Conservation (phyloP, 2,888 invertebrate genomes). For the Mycalesis mineus region DNA sequence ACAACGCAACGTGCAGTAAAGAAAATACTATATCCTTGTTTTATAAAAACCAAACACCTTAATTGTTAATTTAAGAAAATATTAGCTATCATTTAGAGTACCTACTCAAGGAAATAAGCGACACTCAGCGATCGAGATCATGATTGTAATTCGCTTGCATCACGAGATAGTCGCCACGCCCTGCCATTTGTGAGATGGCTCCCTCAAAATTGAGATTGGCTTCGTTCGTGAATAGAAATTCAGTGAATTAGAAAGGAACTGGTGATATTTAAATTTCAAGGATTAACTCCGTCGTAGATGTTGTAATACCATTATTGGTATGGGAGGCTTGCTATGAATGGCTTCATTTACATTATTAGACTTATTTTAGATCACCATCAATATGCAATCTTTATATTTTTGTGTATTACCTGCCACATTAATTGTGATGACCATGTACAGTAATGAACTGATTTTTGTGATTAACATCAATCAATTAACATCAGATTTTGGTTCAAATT, state of each 20-base stretch:
- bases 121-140: not conserved
- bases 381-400: too few species aligned
- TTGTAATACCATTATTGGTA: slow-evolving; percentile 17
- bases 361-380: too few species aligned
- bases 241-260: slow-evolving; percentile 31
- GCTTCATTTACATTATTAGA: slow-evolving; percentile 8
- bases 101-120: not conserved
- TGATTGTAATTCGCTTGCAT: not conserved
- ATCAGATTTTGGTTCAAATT: too few species aligned
- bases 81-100: not conserved
- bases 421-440: too few species aligned
- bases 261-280: slow-evolving; percentile 36
- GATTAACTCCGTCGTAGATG: slow-evolving; percentile 21
- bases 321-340: slow-evolving; percentile 9
- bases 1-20: too few species aligned
- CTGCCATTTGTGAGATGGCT: slow-evolving; percentile 2
- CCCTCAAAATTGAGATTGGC: slow-evolving; percentile 14
- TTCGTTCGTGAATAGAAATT: slow-evolving; percentile 20
- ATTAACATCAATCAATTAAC: too few species aligned
- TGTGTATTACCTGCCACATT: too few species aligned
- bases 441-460: too few species aligned
- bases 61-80: too few species aligned
- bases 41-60: too few species aligned
- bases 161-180: not conserved
- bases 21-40: too few species aligned